Base-by-base conservation (phyloP, 2,888 invertebrate genomes). In the Piscicola geometra region DNA sequence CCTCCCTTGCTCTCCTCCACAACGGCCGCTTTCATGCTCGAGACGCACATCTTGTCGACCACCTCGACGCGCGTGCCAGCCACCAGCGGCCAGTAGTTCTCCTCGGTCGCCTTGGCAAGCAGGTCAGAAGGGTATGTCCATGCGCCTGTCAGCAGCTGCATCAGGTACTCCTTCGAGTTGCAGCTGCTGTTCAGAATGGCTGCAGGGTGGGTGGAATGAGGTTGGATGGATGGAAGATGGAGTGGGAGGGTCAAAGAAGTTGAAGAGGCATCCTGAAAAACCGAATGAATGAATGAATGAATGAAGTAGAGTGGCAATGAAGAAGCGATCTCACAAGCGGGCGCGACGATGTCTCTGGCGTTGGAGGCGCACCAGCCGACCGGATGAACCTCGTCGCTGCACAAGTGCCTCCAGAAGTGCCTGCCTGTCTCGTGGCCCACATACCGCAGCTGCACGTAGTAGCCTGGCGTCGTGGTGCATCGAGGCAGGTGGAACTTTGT, bases 281-380 rank as follows among this genome's bases (percentile, higher is more conserved):
- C 12, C 35, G 25, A 0, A 69, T 25, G 36, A 1, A 5, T 12
- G 25, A 1, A 1, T 1, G n/a, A n/a, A n/a, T n/a, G n/a, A n/a
- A n/a, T n/a, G n/a, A n/a, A 25, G 30, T 56, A 56, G 56, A 56
- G 56, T n/a, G 25, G 1, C 25, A 1, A 56, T 56, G 56, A 56
- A 56, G 25, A 2, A n/a, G n/a, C n/a, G n/a, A n/a, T n/a, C 66
- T 36, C 5, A 66, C 41, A 47, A n/a, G 47, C 1, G 85, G 97
- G 97, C 28, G 97, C 96, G 12, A 97, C 88, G 0, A 95, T 95
- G 84, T 95, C 94, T 41, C 94, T 94, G n/a, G 35, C 66, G 78
- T 94, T 90, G 0, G 93, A 93, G 1, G 96, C 96, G 87, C 96
- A 96, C 96, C 97, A 98, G 5, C 97, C 97, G 2, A 98, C 95